phyloP scores from a whole-genome alignment of 2,113 vertebrate genomes.

The Carassius carassius region DNA sequence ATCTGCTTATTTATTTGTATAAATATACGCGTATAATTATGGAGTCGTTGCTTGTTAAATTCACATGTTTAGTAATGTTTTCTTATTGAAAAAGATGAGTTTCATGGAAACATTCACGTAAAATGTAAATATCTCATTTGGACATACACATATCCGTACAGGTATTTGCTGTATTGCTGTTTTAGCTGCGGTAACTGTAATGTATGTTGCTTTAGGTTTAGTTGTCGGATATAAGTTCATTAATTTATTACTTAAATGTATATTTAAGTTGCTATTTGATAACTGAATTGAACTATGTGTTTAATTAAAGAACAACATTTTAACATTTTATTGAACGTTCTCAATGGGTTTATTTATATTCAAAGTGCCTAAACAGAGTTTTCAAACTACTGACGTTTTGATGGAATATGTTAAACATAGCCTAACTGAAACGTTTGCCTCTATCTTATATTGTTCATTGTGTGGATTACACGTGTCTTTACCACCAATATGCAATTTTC shows the following conservation, averaged over 20 bases:
- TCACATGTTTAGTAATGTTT: slow-evolving; percentile 87
- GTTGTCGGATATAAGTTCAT: slow-evolving; percentile 78
- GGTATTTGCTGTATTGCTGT: slow-evolving; percentile 91
- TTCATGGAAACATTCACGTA: slow-evolving; percentile 81
- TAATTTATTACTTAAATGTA: slow-evolving; percentile 92
- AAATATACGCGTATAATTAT: slow-evolving; percentile 80
- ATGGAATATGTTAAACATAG: not conserved
- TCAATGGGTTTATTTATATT: slow-evolving; percentile 66
- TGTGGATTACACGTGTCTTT: slow-evolving; percentile 10
- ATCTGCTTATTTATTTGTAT: slow-evolving; percentile 84
- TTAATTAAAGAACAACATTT: slow-evolving; percentile 91
- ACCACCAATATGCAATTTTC: not conserved
- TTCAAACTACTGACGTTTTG: not conserved
- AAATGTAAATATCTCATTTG: slow-evolving; percentile 96
- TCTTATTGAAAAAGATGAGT: slow-evolving; percentile 76
- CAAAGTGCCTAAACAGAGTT: slow-evolving; percentile 41
- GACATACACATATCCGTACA: slow-evolving; percentile 94
- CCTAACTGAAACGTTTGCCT: not conserved
- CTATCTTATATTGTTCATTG: not conserved
- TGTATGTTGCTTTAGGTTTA: slow-evolving; percentile 87
- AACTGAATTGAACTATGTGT: slow-evolving; percentile 92
- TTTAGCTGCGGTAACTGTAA: slow-evolving; percentile 88
- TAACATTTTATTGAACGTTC: slow-evolving; percentile 85
- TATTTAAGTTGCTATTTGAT: slow-evolving; percentile 90
- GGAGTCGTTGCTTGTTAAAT: slow-evolving; percentile 86